Base-by-base conservation (phyloP, 1,140 invertebrate genomes). In the Vanessa tameamea region DNA sequence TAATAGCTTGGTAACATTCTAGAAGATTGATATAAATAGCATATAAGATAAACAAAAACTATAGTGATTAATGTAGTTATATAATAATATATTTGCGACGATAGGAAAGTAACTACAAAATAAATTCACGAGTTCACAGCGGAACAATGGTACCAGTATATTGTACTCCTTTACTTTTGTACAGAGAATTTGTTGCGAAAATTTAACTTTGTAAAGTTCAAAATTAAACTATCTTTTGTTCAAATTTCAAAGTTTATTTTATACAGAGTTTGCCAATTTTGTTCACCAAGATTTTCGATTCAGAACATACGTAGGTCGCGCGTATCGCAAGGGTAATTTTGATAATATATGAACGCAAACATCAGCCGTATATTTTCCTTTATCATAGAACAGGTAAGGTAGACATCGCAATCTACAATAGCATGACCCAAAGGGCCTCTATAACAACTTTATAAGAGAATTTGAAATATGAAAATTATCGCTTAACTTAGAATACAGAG, bases 391-490 rank as follows among this genome's bases (percentile, higher is more conserved):
- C 13, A 66, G 64, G 63, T 48, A 64, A n/a, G 15, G n/a, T 15
- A 53, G 53, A 57, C 63, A 15, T 64, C 16, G 37, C 50, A 51
- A 66, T 51, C 47, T 66, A 51, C 47, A 66, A 66, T 66, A 66
- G 64, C 14, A 3, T 48, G 50, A 48, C 64, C 64, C 47, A 66
- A 66, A 66, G 64, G 47, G 16, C 47, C 64, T 51, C 50, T 48
- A 50, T 66, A 66, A 66, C 64, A 50, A 51, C 64, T 51, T 51
- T n/a, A 66, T 66, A 51, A 66, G 53, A 31, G 47, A 50, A 50
- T 71, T 31, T 73, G 64, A 73, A 73, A 73, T 73, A 73, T 68
- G 65, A 68, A 31, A 73, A 68, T 73, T 73, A 73, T 31, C 65
- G 66, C 63, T 50, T 65, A 66, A 73, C 16, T 57, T n/a, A 7